phyloP scores from a whole-genome alignment of 2,113 vertebrate genomes.

The Hemichromis elongatus region DNA sequence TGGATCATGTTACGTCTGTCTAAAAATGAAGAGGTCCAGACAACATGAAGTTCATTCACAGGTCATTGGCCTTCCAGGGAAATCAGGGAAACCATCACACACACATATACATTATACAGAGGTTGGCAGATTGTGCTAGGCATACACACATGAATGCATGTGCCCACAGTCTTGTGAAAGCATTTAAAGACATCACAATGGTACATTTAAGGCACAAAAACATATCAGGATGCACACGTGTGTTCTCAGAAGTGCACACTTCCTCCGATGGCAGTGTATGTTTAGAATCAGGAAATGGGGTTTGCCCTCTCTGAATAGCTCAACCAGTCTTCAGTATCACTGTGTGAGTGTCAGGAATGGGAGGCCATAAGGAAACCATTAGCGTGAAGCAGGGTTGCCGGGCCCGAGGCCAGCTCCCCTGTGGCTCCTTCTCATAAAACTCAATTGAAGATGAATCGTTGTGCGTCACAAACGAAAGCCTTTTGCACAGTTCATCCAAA shows the following conservation, averaged over 20 bases:
- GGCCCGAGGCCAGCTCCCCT: conserved; percentile 39
- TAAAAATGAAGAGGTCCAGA: conserved; percentile 79
- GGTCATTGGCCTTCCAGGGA: conserved; percentile 80
- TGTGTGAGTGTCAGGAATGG: conserved; percentile 68
- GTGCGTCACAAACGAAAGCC: conserved; percentile 36
- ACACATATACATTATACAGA: neutral
- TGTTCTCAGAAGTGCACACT: neutral
- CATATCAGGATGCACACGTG: neutral
- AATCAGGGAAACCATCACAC: conserved; percentile 42
- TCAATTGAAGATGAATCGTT: conserved; percentile 69
- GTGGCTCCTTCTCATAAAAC: conserved; percentile 64
- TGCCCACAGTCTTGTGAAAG: neutral
- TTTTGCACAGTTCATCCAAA: neutral
- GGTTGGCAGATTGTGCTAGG: neutral
- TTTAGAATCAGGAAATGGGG: conserved; percentile 69
- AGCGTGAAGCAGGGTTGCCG: conserved; percentile 67
- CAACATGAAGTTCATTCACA: conserved; percentile 74
- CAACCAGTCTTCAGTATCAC: conserved; percentile 55
- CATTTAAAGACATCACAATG: neutral
- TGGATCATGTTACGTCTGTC: conserved; percentile 75
- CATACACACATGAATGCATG: neutral
- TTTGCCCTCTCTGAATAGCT: conserved; percentile 77
- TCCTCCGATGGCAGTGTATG: conserved; percentile 61
- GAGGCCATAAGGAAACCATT: conserved; percentile 81
- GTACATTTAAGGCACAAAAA: neutral